Conservation (phyloP, 2,113 vertebrate species). For the Paralichthys olivaceus region DNA sequence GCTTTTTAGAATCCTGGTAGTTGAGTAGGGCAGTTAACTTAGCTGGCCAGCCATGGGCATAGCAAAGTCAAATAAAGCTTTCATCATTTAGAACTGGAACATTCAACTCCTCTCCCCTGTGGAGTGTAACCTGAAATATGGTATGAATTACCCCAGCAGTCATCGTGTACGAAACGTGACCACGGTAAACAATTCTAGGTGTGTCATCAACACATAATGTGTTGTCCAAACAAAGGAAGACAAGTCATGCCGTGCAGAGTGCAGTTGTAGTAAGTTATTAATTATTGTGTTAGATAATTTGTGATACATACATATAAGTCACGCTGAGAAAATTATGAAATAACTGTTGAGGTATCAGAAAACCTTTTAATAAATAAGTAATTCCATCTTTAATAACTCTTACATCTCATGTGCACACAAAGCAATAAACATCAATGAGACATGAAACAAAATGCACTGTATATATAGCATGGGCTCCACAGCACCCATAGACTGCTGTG, state of each 20-base stretch:
- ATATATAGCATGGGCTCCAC: conserved; percentile 21
- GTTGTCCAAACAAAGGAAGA: conserved; percentile 18
- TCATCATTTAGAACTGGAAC: conserved; percentile 29
- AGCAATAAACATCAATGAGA: conserved; percentile 9
- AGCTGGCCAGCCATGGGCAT: conserved; percentile 11
- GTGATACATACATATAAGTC: too few relatives aligned
- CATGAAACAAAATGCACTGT: conserved; percentile 33
- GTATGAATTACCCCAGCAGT: conserved; percentile 30
- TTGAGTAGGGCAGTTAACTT: neutral
- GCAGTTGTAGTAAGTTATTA: neutral
- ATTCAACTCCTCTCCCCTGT: conserved; percentile 12
- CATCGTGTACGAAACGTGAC: conserved; percentile 32
- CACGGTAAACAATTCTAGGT: neutral
- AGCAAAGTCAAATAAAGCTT: conserved; percentile 16
- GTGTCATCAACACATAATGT: conserved; percentile 33
- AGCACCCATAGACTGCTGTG: conserved; percentile 28
- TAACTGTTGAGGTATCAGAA: too few relatives aligned
- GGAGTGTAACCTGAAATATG: conserved; percentile 32
- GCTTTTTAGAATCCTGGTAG: conserved; percentile 28
- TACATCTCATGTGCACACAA: neutral
- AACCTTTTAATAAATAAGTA: neutral
- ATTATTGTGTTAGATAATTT: neutral
- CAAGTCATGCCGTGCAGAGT: neutral
- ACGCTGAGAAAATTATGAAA: too few relatives aligned
- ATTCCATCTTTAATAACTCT: neutral